A percentile compares a stretch with the other conserved stretches of the same genome.
phyloP scores from a whole-genome alignment of 2,797 vertebrate species.

The Siniperca undulata region DNA sequence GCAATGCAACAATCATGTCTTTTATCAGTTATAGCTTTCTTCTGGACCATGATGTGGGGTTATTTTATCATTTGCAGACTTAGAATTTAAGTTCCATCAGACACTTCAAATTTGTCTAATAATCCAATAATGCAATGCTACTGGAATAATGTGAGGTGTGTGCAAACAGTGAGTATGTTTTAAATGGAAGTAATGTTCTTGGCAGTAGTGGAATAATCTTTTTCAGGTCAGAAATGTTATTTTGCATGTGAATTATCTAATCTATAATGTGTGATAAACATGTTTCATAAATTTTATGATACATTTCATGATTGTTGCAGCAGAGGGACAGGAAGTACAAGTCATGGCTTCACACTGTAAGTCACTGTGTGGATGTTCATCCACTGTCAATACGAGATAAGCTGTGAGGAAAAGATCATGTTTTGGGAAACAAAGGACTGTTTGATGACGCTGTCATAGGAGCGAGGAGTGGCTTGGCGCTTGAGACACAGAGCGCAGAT shows the following conservation, averaged over 20 bases:
- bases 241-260: background rate
- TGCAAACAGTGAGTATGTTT: background rate
- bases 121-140: background rate
- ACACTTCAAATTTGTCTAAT: background rate
- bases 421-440: slow-evolving; percentile 46
- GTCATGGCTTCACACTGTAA: background rate
- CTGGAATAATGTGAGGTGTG: background rate
- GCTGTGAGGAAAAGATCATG: slow-evolving; percentile 22
- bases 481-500: background rate
- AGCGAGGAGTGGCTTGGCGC: slow-evolving; percentile 1
- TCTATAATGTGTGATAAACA: background rate
- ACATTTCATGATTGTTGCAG: background rate
- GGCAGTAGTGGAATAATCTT: background rate
- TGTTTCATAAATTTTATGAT: background rate
- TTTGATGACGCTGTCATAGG: slow-evolving; percentile 39
- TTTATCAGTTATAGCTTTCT: background rate
- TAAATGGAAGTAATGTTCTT: background rate
- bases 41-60: background rate
- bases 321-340: background rate
- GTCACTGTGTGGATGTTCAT: slow-evolving; percentile 21
- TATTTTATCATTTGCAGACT: background rate
- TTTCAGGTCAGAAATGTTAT: background rate
- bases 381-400: slow-evolving; percentile 21
- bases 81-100: background rate
- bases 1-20: background rate